Evolutionary conservation across 1,140 invertebrate species (phyloP).

Genomic region (Caenorhabditis brenneri): DNA sequence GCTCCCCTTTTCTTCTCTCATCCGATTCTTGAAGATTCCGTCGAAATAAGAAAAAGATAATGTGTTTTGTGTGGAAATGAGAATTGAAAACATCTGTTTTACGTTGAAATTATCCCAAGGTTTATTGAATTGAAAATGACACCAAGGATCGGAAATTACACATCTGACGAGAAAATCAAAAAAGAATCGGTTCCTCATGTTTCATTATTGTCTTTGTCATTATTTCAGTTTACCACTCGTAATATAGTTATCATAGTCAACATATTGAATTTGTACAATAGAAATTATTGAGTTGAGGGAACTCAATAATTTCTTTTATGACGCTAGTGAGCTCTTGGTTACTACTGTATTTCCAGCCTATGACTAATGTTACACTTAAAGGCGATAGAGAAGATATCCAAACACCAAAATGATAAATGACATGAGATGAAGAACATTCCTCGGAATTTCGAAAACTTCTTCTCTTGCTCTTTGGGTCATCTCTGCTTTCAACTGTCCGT

Average conservation of each 20-base stretch:
- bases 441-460: constrained; percentile 3
- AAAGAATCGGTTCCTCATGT: constrained; percentile 14
- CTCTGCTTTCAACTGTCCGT: constrained; percentile 31
- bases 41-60: background rate
- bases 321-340: too few relatives aligned
- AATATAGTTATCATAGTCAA: constrained; percentile 16
- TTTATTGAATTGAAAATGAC: constrained; percentile 21
- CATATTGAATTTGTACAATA: background rate
- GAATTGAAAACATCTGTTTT: constrained; percentile 22
- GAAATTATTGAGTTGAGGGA: too few relatives aligned
- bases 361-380: background rate
- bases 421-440: constrained; percentile 37
- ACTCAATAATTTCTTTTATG: too few relatives aligned
- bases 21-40: background rate
- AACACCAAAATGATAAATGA: constrained; percentile 43
- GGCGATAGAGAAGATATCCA: constrained; percentile 30
- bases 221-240: constrained; percentile 1
- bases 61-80: background rate
- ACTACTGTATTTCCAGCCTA: background rate
- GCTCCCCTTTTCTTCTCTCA: background rate
- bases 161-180: background rate
- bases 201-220: constrained; percentile 35
- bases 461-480: constrained; percentile 12
- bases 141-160: background rate
- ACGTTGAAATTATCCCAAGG: background rate